Evolutionary conservation across 2,888 invertebrate genomes (phyloP), one percentile per base, ranked within the genome.

Genomic region (Tortrix viridana): DNA sequence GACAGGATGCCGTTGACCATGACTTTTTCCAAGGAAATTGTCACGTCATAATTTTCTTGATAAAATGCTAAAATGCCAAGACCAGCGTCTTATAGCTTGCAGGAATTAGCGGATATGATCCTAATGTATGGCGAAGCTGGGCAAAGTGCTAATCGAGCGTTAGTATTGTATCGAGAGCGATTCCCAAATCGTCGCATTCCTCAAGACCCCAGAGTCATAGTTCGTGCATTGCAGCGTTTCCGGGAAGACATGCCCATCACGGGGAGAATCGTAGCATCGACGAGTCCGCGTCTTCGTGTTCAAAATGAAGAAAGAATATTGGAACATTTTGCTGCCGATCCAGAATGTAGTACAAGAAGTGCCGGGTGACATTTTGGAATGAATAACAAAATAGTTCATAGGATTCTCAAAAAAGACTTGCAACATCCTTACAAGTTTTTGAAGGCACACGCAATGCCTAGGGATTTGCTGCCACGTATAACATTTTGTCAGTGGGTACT

Each of bases 101-200:
- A 22, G 4, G 46, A 46, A 46, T 46, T 46, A 32, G 50, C 20
- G 41, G 22, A 53, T 41, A 53, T 53, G 52, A 53, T 53, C 5
- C 7, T 53, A 53, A 41, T 41, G 22, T 53, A 53, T 41, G 52
- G 41, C 41, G 52, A 53, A 53, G 52, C 54, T 43, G 6, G 20
- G 14, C 54, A 54, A 44, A 41, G 26, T 54, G 43, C 43, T 26
- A 43, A 44, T 7, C 41, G 18, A 16, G 43, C 41, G 26, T 44
- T 44, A 16, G 18, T 9, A 26, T 54, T 54, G 26, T 54, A 54
- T 44, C 43, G 54, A 4, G 43, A 54, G 43, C 23, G 54, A 44
- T 54, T 54, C 22, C 54, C 43, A 53, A 53, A 41, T 53, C 53
- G 53, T 41, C 22, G 16, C n/a, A n/a, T 41, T 41, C 53, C 38